Base-by-base conservation (phyloP, 2,113 vertebrate genomes). In the Nematolebias whitei region DNA sequence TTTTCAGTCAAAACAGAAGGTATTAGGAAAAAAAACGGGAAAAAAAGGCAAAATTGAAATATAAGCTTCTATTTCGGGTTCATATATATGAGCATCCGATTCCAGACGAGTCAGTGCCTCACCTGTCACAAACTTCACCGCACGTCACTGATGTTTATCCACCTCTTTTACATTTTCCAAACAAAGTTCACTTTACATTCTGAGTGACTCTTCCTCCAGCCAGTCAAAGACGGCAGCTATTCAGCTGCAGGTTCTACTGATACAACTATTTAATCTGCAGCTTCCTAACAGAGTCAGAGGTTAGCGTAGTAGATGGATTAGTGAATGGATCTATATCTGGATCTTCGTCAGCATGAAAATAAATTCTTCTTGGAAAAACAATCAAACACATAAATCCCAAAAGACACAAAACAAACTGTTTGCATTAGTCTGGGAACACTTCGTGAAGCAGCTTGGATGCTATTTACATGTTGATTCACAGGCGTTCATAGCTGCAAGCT, bases 121-220 rank as follows among this genome's bases (percentile, higher is more conserved):
- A n/a, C n/a, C n/a, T n/a, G n/a, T n/a, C n/a, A n/a, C n/a, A n/a
- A n/a, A n/a, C n/a, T n/a, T n/a, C n/a, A n/a, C n/a, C n/a, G n/a
- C n/a, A n/a, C n/a, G n/a, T n/a, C n/a, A n/a, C n/a, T n/a, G n/a
- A 59, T 65, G 66, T 82, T 81, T 66, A 75, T 83, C 62, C 56
- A 55, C 52, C 56, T 49, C 61, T 62, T 65, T 76, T 49, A 32
- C 71, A 60, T 68, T 66, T 63, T 43, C 50, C 44, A 48, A 67
- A 63, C 55, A 55, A 19, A 48, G 41, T 22, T 62, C 48, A 44
- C 39, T 50, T 35, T 20, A 1, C 63, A 49, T 20, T 39, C 76
- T 58, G 58, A 63, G 66, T 32, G 16, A 60, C 10, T 59, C 23
- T 5, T 47, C 29, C 32, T 56, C 40, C 56, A 72, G 69, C 26